These are phyloP conservation scores for Leptonema lineaticorne DNA, from an alignment of 1,140 invertebrate species.

Conservation along the genomic window DNA sequence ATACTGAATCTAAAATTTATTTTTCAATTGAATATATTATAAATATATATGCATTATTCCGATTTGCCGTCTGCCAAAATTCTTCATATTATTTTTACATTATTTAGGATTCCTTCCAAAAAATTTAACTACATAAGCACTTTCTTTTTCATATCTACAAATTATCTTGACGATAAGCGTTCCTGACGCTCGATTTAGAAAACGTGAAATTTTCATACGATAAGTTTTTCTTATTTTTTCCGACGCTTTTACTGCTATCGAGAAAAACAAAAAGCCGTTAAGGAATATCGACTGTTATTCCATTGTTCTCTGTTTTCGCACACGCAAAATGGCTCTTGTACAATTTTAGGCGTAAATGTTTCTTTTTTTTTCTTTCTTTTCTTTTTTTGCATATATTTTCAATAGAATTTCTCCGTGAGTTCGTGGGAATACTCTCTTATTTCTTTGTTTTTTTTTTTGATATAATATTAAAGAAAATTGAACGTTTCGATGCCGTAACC, in stretches of 20 bases:
- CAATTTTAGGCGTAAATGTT: neutral
- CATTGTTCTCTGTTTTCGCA: constrained; percentile 2
- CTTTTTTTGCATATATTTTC: neutral
- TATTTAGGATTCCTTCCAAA: no score
- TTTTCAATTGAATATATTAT: no score
- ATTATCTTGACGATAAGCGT: no score
- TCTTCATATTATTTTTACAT: no score
- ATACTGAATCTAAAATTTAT: no score
- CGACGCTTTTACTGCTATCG: neutral
- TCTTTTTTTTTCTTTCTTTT: neutral
- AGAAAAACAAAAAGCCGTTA: neutral
- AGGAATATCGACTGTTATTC: neutral
- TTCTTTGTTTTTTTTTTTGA: constrained; percentile 22
- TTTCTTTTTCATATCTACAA: no score
- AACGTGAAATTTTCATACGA: no score
- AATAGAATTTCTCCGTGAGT: constrained; percentile 4
- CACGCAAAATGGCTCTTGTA: neutral
- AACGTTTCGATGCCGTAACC: neutral
- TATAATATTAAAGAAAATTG: constrained; percentile 5
- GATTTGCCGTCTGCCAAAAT: no score
- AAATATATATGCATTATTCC: no score
- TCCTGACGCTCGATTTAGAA: no score
- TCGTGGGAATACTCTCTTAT: neutral
- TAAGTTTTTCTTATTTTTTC: no score
- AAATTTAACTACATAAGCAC: no score